Evolutionary conservation across 1,140 invertebrate genomes (phyloP).

Genomic region (Pteromalus puparum): DNA sequence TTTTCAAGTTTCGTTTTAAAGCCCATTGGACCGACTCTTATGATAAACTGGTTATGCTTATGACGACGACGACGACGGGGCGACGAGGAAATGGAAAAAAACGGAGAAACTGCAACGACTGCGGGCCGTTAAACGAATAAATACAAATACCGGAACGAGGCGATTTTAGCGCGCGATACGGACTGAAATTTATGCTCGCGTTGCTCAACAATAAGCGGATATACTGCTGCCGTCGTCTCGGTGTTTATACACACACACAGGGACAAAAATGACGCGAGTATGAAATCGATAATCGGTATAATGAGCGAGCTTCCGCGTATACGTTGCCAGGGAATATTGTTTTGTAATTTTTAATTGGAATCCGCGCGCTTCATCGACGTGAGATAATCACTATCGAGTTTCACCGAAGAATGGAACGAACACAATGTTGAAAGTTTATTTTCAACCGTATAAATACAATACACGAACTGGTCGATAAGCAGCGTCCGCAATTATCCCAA

Average conservation of each 20-base stretch:
- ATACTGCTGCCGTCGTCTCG: neutral
- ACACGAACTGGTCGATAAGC: too few species aligned
- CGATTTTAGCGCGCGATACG: neutral
- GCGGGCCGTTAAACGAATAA: neutral
- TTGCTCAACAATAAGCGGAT: neutral
- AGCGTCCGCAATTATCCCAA: neutral
- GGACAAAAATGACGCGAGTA: too few species aligned
- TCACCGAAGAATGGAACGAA: neutral
- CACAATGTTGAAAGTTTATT: too few species aligned
- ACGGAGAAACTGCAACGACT: slow-evolving; percentile 3
- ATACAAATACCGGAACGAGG: neutral
- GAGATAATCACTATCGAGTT: neutral
- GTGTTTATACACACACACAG: neutral
- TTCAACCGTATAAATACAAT: too few species aligned
- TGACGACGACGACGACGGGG: neutral
- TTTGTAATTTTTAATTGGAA: neutral
- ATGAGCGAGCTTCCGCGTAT: neutral
- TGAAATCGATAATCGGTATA: neutral
- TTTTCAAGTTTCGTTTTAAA: slow-evolving; percentile 6
- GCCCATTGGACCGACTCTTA: neutral
- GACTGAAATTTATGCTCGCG: neutral
- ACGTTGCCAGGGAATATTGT: neutral
- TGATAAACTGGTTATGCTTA: slow-evolving; percentile 11
- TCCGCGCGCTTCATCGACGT: neutral
- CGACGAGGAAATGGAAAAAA: neutral